These are phyloP conservation scores for Catharus minimus DNA, from an alignment of 2,113 vertebrate species.

Conservation along the genomic window DNA sequence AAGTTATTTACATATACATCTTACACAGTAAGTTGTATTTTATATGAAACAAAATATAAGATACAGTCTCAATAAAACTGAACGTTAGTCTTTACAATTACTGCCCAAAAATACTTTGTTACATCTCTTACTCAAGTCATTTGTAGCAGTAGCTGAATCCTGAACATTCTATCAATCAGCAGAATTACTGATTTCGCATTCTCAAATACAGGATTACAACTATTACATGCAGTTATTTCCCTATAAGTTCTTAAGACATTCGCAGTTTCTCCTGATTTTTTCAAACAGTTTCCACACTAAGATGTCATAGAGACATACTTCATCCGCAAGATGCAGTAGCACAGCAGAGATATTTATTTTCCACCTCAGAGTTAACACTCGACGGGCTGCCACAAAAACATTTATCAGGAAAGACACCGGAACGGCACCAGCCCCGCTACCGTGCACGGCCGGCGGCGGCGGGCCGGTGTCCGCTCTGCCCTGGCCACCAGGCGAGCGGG, in stretches of 20 bases:
- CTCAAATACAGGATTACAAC: not conserved
- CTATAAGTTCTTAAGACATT: not conserved
- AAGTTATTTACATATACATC: not conserved
- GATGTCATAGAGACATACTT: not conserved
- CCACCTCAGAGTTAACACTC: not conserved
- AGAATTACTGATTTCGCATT: not conserved
- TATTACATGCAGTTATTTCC: not conserved
- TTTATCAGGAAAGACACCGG: rapidly evolving
- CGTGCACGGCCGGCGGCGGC: rapidly evolving
- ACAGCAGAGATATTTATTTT: not conserved
- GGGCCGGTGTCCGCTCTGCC: not conserved
- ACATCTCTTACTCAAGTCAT: not conserved
- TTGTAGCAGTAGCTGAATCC: not conserved
- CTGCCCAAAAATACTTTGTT: not conserved
- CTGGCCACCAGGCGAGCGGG: rapidly evolving
- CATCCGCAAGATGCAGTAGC: not conserved
- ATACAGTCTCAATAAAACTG: not conserved
- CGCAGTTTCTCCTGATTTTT: not conserved
- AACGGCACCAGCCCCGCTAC: not conserved
- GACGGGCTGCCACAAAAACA: not conserved
- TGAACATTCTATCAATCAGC: not conserved
- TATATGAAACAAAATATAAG: not conserved
- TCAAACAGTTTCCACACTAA: not conserved
- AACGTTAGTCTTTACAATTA: not conserved
- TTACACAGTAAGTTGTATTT: not conserved